Evolutionary conservation across 2,797 vertebrate genomes (phyloP).

Genomic region (Cyprinella venusta): DNA sequence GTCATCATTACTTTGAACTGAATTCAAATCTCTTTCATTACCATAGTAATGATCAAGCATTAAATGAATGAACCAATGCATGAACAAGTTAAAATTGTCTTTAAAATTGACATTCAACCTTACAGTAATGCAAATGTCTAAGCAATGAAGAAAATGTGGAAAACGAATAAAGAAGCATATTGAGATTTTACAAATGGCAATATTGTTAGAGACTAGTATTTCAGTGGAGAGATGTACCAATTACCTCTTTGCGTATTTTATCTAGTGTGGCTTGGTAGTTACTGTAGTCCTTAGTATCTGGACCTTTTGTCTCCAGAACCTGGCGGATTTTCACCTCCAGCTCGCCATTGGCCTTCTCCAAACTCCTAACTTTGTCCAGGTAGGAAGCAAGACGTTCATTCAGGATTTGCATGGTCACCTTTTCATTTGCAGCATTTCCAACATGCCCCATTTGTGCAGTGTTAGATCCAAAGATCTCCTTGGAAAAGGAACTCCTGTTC

Average conservation of each 20-base stretch:
- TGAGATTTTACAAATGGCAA: neutral
- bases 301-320: constrained; percentile 83
- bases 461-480: constrained; percentile 20
- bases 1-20: too few relatives aligned
- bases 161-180: neutral
- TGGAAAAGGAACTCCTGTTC: neutral
- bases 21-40: neutral
- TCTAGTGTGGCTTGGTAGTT: constrained; percentile 82
- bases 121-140: neutral
- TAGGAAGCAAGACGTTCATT: constrained; percentile 88
- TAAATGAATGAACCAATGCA: neutral
- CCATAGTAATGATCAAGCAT: neutral
- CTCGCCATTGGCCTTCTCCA: constrained; percentile 83
- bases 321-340: constrained; percentile 89
- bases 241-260: constrained; percentile 87
- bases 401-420: constrained; percentile 89
- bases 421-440: constrained; percentile 79
- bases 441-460: neutral
- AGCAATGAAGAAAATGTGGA: neutral
- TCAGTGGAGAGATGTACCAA: neutral
- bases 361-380: constrained; percentile 85
- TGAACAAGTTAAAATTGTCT: neutral
- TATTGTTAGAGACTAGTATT: neutral
- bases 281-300: constrained; percentile 83
- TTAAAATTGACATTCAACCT: neutral